phyloP scores from a whole-genome alignment of 2,113 vertebrate species.

The Caloenas nicobarica region DNA sequence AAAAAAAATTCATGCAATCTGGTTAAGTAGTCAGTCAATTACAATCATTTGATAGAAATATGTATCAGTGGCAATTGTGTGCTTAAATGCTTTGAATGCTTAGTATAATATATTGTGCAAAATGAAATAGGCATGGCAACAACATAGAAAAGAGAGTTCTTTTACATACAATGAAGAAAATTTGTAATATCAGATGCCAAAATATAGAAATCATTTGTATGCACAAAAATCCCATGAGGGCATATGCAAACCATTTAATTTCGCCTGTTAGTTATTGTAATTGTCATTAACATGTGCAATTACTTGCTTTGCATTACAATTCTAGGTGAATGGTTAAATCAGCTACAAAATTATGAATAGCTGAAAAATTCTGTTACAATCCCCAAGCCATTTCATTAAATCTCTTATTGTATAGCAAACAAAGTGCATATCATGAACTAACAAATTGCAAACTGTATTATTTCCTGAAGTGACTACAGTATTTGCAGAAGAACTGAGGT shows the following conservation, averaged over 20 bases:
- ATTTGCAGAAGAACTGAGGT: neutral
- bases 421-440: neutral
- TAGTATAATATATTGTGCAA: neutral
- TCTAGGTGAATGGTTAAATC: constrained; percentile 47
- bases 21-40: neutral
- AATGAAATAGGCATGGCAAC: neutral
- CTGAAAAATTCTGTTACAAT: neutral
- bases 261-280: constrained; percentile 43
- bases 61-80: neutral
- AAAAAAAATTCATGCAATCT: neutral
- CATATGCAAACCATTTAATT: constrained; percentile 35
- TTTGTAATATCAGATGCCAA: neutral
- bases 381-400: neutral
- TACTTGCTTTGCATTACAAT: constrained; percentile 25
- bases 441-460: neutral
- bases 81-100: neutral
- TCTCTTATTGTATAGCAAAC: neutral
- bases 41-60: neutral
- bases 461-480: neutral
- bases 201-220: constrained; percentile 7
- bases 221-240: neutral
- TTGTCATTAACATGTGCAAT: constrained; percentile 33
- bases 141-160: neutral
- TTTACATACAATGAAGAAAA: constrained; percentile 1
- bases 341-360: constrained; percentile 3